Base-by-base conservation (phyloP, 2,113 vertebrate genomes). In the Trinectes maculatus region DNA sequence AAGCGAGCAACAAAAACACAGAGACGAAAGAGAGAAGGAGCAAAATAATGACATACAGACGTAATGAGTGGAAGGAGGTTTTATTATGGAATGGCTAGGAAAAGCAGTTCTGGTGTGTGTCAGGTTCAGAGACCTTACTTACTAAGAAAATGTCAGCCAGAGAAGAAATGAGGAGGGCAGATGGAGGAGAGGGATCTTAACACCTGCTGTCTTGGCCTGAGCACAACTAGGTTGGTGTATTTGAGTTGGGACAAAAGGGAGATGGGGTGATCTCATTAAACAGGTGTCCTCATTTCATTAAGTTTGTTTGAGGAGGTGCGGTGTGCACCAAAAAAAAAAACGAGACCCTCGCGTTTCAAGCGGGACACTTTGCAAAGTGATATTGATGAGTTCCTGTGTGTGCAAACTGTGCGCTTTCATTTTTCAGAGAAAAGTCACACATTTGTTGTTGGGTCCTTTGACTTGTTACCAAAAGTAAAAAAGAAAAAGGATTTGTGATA, bases 1-100 rank as follows among this genome's bases (percentile, higher is more conserved):
- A 92, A 80, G 81, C 75, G 43, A 85, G 79, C 78, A 34, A 79
- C 72, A 80, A 77, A 89, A 92, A 85, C 75, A 84, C 66, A 58
- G 53, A 63, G 52, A 37, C 56, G 58, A 51, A 44, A 47, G 52
- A 77, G 33, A 79, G 48, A 54, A 25, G 9, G 48, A 44, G 46
- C 49, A 74, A 39, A 71, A 78, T 59, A 67, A 89, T 74, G 71
- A 81, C 76, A 80, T 47, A 49, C 59, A 76, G 59, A 73, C 63
- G 22, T 62, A 73, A 75, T 79, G 55, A 83, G 72, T 65, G 54
- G 34, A 66, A 34, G 43, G 9, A 2, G 43, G 62, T 62, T 78
- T 66, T 61, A 70, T 84, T 81, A 74, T 24, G 68, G 46, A 77
- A 83, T 77, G 51, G 58, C 74, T 49, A 36, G 61, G 43, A 59